These are phyloP conservation scores for Lasioglossum baleicum DNA, from an alignment of 1,140 invertebrate species.

Conservation along the genomic window DNA sequence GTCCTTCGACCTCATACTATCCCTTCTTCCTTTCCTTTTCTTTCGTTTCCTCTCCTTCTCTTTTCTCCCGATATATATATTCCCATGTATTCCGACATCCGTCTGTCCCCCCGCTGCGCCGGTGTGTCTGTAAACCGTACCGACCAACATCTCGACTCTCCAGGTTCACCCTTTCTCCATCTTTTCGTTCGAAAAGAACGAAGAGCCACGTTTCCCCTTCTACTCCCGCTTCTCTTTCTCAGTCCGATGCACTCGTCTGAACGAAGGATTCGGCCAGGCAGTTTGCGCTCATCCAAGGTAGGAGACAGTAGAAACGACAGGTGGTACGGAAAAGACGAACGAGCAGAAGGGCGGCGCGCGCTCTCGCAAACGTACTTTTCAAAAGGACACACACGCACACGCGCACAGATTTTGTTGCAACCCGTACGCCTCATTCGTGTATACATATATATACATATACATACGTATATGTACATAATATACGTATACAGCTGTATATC, in stretches of 20 bases:
- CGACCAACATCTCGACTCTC: conserved; percentile 43
- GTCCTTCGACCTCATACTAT: conserved; percentile 23
- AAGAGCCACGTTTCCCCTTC: conserved; percentile 38
- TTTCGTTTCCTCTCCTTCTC: neutral
- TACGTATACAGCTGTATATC: no score
- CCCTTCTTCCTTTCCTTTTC: conserved; percentile 9
- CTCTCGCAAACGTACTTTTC: conserved; percentile 10
- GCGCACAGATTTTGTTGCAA: no score
- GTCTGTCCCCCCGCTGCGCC: conserved; percentile 1
- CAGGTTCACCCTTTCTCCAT: conserved; percentile 52
- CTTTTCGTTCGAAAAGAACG: conserved; percentile 48
- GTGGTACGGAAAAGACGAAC: conserved; percentile 50
- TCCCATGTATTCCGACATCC: conserved; percentile 19
- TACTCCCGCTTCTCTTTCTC: conserved; percentile 35
- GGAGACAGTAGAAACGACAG: conserved; percentile 52
- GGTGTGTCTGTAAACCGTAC: conserved; percentile 32
- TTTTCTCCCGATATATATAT: conserved; percentile 21
- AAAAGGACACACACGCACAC: no score
- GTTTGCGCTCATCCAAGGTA: conserved; percentile 57
- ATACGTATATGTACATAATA: conserved; percentile 8
- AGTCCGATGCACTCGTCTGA: conserved; percentile 54
- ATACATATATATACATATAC: no score
- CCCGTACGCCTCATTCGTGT: no score
- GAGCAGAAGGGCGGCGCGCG: conserved; percentile 46
- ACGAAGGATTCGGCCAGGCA: conserved; percentile 55